Evolutionary conservation across 2,888 invertebrate genomes (phyloP), one percentile per base, ranked within the genome.

Genomic region (Octonoba sinensis): DNA sequence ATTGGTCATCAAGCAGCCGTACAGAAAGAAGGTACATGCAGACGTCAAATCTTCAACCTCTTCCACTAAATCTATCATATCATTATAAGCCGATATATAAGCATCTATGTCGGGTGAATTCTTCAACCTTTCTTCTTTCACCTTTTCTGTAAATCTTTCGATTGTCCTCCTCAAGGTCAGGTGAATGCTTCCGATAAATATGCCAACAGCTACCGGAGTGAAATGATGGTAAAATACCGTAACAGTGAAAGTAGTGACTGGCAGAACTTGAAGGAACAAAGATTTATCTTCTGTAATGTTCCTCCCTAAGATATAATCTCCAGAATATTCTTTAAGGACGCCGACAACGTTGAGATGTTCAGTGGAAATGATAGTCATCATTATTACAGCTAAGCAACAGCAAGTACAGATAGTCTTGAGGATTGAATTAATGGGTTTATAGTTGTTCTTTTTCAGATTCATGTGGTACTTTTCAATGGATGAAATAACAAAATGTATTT

Each of bases 171-270:
- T 73, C 51, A 81, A 69, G n/a, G 62, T 47, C n/a, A 73, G 46
- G 18, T 73, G 64, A 15, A 81, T 59, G 44, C 69, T 69, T 47
- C 73, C 62, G 12, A 74, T 49, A 16, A 67, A 74, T 11, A 81
- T 15, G 18, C 66, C 46, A 1, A 66, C 16, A 12, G 62, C 11
- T 0, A 81, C 46, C 15, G 73, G 67, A 13, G 54, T n/a, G 11
- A 69, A 81, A 22, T 81, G 79, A 20, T 81, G 79, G n/a, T 62
- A 81, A 13, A 81, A 69, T 16, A 81, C 36, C 4, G 67, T 57
- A 15, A 36, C n/a, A 15, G 64, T 36, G 18, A 71, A 62, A 3
- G 71, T 12, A 0, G 57, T 13, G 6, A 12, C 27, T 1, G 70
- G 57, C 13, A 77, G 36, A 27, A 57, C 57, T 1, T 24, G 49